Evolutionary conservation across 2,113 vertebrate genomes (phyloP).

Genomic region (Pristiophorus japonicus): DNA sequence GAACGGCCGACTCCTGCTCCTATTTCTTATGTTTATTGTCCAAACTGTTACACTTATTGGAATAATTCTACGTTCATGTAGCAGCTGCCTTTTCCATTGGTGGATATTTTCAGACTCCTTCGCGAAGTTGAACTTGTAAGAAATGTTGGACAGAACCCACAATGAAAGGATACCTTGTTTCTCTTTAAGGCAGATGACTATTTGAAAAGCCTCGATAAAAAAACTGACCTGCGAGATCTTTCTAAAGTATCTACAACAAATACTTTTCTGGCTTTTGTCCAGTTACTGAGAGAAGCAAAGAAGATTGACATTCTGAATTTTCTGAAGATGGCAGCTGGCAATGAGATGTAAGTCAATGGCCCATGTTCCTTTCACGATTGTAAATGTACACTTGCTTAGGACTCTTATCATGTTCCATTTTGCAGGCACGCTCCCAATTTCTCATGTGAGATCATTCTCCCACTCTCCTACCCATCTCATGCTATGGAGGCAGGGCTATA

Average conservation of each 20-base stretch:
- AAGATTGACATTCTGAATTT: constrained; percentile 51
- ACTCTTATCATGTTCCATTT: background rate
- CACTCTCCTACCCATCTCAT: no score
- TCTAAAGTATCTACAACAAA: background rate
- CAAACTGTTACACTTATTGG: background rate
- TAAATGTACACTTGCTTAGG: background rate
- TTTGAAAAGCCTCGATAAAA: constrained; percentile 44
- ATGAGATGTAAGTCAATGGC: constrained; percentile 47
- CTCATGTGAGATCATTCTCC: no score
- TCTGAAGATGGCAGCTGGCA: constrained; percentile 39
- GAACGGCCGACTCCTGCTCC: no score
- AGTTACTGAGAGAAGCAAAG: constrained; percentile 46
- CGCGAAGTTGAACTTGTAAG: background rate
- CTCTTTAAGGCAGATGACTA: constrained; percentile 49
- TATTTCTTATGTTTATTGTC: no score
- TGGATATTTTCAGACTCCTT: background rate
- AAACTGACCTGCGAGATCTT: constrained; percentile 24
- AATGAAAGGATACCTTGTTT: background rate
- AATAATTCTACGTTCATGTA: background rate
- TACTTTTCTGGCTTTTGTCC: constrained; percentile 49
- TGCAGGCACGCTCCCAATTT: background rate
- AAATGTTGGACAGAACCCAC: background rate
- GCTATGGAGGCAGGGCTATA: no score
- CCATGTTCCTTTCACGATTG: background rate
- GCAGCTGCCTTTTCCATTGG: background rate